A percentile compares a stretch with the other conserved stretches of the same genome.
phyloP scores from a whole-genome alignment of 2,888 invertebrate genomes.

The Drosophila meridiana region DNA sequence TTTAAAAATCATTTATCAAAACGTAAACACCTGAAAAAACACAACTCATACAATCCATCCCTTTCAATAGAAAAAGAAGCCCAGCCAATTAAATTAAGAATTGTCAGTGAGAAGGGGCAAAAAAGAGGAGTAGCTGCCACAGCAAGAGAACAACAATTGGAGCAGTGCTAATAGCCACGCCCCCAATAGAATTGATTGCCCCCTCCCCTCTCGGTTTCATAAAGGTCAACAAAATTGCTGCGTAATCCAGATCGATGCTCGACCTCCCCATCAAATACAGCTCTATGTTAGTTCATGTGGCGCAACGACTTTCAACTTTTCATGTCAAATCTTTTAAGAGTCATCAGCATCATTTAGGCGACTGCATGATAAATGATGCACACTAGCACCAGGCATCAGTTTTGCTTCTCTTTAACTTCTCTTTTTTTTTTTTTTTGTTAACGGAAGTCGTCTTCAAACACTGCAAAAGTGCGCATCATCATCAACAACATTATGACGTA shows the following conservation, averaged over 20 bases:
- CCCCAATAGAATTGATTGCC: conserved; percentile 21
- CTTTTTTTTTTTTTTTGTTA: conserved; percentile 12
- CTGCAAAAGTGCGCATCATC: conserved; percentile 59
- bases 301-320: conserved; percentile 41
- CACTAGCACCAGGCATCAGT: conserved; percentile 20
- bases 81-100: conserved; percentile 34
- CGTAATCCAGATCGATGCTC: conserved; percentile 31
- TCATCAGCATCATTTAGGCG: conserved; percentile 45
- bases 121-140: background rate
- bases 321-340: conserved; percentile 55
- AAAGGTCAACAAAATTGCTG: conserved; percentile 29
- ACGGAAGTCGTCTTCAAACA: conserved; percentile 40
- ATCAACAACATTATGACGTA: conserved; percentile 22
- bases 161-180: conserved; percentile 42
- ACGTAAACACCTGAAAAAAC: conserved; percentile 9
- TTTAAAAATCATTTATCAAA: conserved; percentile 22
- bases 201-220: background rate
- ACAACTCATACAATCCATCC: background rate
- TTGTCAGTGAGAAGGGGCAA: background rate
- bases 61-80: background rate
- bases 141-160: conserved; percentile 25
- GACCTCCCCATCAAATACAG: conserved; percentile 6
- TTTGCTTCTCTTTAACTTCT: conserved; percentile 5
- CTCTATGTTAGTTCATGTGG: conserved; percentile 14
- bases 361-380: conserved; percentile 62